Base-by-base conservation (phyloP, 2,797 vertebrate genomes). In the Mallotus villosus region DNA sequence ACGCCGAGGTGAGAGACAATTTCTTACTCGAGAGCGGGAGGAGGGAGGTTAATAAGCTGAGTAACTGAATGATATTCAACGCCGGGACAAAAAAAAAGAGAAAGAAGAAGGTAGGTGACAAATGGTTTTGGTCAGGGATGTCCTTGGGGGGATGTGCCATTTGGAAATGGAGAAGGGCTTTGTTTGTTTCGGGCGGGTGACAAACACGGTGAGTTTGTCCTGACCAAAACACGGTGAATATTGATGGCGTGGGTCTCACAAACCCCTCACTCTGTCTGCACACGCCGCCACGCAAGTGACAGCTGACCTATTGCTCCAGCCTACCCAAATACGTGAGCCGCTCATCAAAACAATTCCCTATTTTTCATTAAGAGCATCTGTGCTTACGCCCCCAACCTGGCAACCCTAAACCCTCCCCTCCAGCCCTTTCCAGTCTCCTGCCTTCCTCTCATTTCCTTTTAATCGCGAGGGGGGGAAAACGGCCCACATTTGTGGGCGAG, bases 401-500 rank as follows among this genome's bases (percentile, higher is more conserved):
- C 59, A 60, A 60, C 59, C 21, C 17, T 12, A 1, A 2, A 61
- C 59, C n/a, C 2, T 60, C 21, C 22, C 22, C 22, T 17, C 19
- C 21, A 21, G 57, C 24, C 59, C 19, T 22, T 5, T 37, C 4
- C 29, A 2, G 5, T 7, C 62, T 16, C 27, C 32, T 3, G 7
- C 8, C 61, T 7, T 29, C 21, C 14, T 21, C 49, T 6, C 2
- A 17, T 73, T 49, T 21, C 67, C 3, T 14, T 72, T 27, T 49
- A 53, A 21, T 51, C 63, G 17, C 46, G 70, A 74, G 32, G 71
- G 17, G 37, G 61, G 59, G 60, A 69, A 25, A 68, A 21, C 53
- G 32, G 19, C 19, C 19, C 62, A 75, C 22, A 19, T 51, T 1
- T 22, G 21, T 34, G 70, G 49, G 14, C 41, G 12, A 78, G 49